A percentile compares a stretch with the other conserved stretches of the same genome.
Evolutionary conservation across 2,797 vertebrate species (phyloP).

Genomic region (Eutrigla gurnardus): DNA sequence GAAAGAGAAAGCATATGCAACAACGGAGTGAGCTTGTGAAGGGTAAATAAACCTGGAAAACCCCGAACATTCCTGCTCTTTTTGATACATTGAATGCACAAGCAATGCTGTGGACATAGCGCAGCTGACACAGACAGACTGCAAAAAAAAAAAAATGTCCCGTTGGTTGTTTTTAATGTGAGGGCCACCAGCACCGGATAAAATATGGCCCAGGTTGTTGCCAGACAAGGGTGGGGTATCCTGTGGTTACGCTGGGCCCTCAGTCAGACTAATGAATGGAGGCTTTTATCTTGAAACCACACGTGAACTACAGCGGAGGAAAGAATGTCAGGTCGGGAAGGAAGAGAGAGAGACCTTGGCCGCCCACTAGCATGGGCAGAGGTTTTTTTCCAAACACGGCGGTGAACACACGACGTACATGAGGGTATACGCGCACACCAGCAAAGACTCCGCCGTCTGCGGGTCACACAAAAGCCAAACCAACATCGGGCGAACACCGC

Average conservation of each 20-base stretch:
- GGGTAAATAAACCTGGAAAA: slow-evolving; percentile 60
- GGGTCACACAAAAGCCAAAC: slow-evolving; percentile 65
- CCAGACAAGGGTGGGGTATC: slow-evolving; percentile 80
- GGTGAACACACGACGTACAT: slow-evolving; percentile 35
- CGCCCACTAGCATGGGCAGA: slow-evolving; percentile 46
- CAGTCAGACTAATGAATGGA: slow-evolving; percentile 78
- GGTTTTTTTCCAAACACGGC: slow-evolving; percentile 56
- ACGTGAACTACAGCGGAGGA: slow-evolving; percentile 69
- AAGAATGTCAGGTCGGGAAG: slow-evolving; percentile 72
- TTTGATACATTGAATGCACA: slow-evolving; percentile 11
- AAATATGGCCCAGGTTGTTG: slow-evolving; percentile 64
- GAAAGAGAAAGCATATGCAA: slow-evolving; percentile 60
- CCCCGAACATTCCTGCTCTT: slow-evolving; percentile 23
- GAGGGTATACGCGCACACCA: slow-evolving; percentile 19
- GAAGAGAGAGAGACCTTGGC: slow-evolving; percentile 51
- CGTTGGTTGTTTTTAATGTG: slow-evolving; percentile 51
- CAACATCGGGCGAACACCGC: slow-evolving; percentile 52
- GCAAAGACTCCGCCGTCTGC: slow-evolving; percentile 49
- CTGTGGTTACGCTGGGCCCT: slow-evolving; percentile 65
- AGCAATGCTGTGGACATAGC: slow-evolving; percentile 11
- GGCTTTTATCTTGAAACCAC: slow-evolving; percentile 78
- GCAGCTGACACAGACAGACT: slow-evolving; percentile 32
- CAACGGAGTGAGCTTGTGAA: slow-evolving; percentile 15
- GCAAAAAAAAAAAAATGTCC: slow-evolving; percentile 17
- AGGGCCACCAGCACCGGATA: slow-evolving; percentile 47